Conservation (phyloP, 2,888 invertebrate genomes). For the Neuroscelio doddi region DNA sequence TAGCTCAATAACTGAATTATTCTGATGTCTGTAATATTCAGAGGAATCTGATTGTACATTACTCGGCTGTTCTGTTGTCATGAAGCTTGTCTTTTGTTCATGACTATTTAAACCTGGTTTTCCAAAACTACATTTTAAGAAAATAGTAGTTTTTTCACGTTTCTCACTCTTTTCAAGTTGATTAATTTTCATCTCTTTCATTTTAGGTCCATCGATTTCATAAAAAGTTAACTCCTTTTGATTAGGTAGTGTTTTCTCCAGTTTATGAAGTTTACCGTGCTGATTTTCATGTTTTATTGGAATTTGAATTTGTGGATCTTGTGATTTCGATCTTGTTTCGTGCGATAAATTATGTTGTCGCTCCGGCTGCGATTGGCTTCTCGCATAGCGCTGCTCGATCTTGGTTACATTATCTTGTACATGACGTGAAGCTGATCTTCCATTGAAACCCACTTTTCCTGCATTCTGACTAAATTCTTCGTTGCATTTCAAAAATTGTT, state of each 20-base stretch:
- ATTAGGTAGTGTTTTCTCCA: conserved; percentile 50
- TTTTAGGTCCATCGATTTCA: conserved; percentile 64
- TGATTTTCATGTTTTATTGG: conserved; percentile 56
- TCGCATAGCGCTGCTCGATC: conserved; percentile 56
- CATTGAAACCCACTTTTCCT: conserved; percentile 49
- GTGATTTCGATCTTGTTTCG: conserved; percentile 65
- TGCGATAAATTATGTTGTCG: conserved; percentile 58
- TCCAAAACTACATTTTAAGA: conserved; percentile 50
- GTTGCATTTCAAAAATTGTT: conserved; percentile 58
- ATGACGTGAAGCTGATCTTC: conserved; percentile 47
- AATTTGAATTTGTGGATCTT: conserved; percentile 64
- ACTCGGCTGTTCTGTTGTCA: conserved; percentile 41
- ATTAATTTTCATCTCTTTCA: conserved; percentile 52
- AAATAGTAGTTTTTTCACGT: conserved; percentile 37
- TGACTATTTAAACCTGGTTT: conserved; percentile 38
- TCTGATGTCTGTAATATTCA: conserved; percentile 55
- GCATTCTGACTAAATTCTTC: conserved; percentile 61
- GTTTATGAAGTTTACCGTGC: conserved; percentile 57
- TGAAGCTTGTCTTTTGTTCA: conserved; percentile 55
- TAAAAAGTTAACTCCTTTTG: conserved; percentile 64
- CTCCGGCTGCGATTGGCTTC: conserved; percentile 67
- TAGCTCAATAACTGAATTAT: conserved; percentile 58
- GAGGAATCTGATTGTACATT: conserved; percentile 55
- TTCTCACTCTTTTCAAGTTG: conserved; percentile 51
- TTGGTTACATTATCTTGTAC: conserved; percentile 50